phyloP scores from a whole-genome alignment of 2,888 invertebrate species.

The Doris montereyensis region DNA sequence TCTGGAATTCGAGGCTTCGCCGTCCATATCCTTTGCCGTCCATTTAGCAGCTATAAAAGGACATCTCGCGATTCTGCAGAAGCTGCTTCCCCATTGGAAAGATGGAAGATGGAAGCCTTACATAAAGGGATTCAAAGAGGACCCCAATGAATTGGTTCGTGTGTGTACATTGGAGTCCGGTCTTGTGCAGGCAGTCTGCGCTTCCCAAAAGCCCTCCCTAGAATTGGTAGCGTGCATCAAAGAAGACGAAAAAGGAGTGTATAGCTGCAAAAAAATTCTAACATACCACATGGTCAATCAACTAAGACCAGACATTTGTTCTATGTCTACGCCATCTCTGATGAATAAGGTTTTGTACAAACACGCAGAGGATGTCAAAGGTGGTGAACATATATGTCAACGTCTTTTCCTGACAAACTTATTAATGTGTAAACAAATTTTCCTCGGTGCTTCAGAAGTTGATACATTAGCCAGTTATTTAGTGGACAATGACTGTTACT shows the following conservation, averaged over 20 bases:
- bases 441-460: not conserved
- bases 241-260: conserved; percentile 22
- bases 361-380: conserved; percentile 1
- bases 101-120: conserved; percentile 32
- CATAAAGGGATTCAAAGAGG: conserved; percentile 37
- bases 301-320: conserved; percentile 32
- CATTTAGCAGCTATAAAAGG: conserved; percentile 40
- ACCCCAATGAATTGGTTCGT: conserved; percentile 36
- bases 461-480: conserved; percentile 36
- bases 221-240: conserved; percentile 24
- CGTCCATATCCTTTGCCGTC: conserved; percentile 43
- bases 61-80: conserved; percentile 15
- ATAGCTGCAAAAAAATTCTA: conserved; percentile 33
- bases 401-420: conserved; percentile 23
- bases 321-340: not conserved
- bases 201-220: conserved; percentile 12
- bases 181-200: conserved; percentile 37
- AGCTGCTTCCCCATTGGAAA: conserved; percentile 34
- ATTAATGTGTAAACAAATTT: not conserved
- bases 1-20: conserved; percentile 35
- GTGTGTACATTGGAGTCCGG: conserved; percentile 42
- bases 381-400: conserved; percentile 14
- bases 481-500: conserved; percentile 37
- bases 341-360: conserved; percentile 33
- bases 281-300: conserved; percentile 41